A percentile compares a stretch with the other conserved stretches of the same genome.
These are phyloP conservation scores for Bellardia bayeri DNA, from an alignment of 2,888 invertebrate species.

Conservation along the genomic window DNA sequence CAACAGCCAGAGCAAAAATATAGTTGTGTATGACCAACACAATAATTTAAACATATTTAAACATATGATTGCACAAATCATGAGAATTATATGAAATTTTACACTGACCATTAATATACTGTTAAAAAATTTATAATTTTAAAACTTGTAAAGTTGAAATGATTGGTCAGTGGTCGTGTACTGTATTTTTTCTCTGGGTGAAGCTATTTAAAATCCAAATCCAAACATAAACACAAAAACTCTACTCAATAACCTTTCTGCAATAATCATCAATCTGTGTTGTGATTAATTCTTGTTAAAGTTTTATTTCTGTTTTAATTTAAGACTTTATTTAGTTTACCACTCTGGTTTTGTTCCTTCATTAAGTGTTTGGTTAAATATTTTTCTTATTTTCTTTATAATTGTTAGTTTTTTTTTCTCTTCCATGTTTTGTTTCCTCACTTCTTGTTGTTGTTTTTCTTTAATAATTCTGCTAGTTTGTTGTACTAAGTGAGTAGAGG, in stretches of 20 bases:
- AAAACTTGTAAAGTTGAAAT: no score
- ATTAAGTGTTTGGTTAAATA: slow-evolving; percentile 37
- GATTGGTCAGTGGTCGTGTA: no score
- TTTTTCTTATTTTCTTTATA: slow-evolving; percentile 23
- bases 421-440: slow-evolving; percentile 33
- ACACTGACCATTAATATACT: no score
- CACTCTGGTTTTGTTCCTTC: slow-evolving; percentile 30
- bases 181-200: no score
- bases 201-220: no score
- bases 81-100: no score
- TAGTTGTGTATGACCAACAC: no score
- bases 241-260: neutral
- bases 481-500: neutral
- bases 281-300: neutral
- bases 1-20: no score
- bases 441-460: slow-evolving; percentile 22
- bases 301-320: slow-evolving; percentile 1
- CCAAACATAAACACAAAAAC: no score
- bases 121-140: no score
- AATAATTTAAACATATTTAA: no score
- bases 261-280: neutral
- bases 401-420: slow-evolving; percentile 23
- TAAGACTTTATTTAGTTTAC: slow-evolving; percentile 2
- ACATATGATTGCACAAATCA: no score
- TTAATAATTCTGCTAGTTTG: slow-evolving; percentile 33